Evolutionary conservation across 2,888 invertebrate species (phyloP).

Genomic region (Caenorhabditis doughertyi): DNA sequence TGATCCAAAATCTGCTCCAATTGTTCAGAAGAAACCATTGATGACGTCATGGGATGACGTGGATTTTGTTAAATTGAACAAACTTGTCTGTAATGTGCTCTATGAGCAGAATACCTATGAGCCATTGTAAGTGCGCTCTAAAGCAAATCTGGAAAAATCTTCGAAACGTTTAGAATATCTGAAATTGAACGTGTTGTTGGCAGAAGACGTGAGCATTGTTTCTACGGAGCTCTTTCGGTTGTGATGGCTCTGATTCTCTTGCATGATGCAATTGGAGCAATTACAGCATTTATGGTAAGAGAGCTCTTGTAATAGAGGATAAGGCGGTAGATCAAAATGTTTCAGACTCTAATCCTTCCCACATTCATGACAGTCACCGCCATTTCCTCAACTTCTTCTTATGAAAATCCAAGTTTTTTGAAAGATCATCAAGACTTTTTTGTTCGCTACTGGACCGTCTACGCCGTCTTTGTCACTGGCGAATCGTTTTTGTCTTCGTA

Average conservation of each 20-base stretch:
- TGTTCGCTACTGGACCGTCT: conserved; percentile 53
- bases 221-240: conserved; percentile 13
- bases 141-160: no score
- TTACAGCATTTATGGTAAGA: conserved; percentile 49
- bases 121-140: conserved; percentile 48
- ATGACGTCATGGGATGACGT: conserved; percentile 63
- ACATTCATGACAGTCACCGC: conserved; percentile 38
- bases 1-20: not conserved
- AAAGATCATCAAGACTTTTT: conserved; percentile 35
- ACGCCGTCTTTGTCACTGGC: conserved; percentile 37
- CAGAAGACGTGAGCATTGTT: conserved; percentile 37
- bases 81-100: conserved; percentile 49
- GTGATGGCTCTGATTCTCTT: conserved; percentile 21
- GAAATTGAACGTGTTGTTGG: conserved; percentile 54
- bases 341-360: conserved; percentile 49
- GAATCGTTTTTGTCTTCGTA: conserved; percentile 53
- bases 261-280: conserved; percentile 51
- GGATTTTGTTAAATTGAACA: conserved; percentile 46
- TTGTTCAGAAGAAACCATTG: conserved; percentile 13
- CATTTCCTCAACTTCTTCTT: not conserved
- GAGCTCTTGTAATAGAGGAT: not conserved
- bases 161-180: conserved; percentile 28
- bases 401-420: conserved; percentile 12
- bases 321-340: not conserved
- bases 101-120: conserved; percentile 23